Evolutionary conservation across 2,888 invertebrate species (phyloP).

Genomic region (Sarcophaga rosellei): DNA sequence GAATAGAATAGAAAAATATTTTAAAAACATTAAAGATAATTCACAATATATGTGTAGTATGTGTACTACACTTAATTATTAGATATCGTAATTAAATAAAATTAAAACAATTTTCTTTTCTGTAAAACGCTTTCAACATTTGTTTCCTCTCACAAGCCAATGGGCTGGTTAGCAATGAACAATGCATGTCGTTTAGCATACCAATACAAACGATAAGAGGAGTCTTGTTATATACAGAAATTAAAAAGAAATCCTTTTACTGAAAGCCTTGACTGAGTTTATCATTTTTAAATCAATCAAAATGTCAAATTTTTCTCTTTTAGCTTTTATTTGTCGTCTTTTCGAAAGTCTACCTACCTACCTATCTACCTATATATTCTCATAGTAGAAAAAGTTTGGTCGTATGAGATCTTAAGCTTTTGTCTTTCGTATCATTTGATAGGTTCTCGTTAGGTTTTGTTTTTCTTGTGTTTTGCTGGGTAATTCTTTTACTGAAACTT

Average conservation of each 20-base stretch:
- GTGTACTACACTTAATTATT: neutral
- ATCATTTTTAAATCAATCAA: slow-evolving; percentile 57
- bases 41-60: neutral
- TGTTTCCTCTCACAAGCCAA: too few relatives aligned
- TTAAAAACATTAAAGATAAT: neutral
- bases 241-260: slow-evolving; percentile 12
- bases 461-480: slow-evolving; percentile 4
- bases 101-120: too few relatives aligned
- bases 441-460: neutral
- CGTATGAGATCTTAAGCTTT: too few relatives aligned
- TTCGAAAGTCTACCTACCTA: neutral
- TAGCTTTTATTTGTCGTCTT: neutral
- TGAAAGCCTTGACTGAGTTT: slow-evolving; percentile 35
- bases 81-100: neutral
- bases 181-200: neutral
- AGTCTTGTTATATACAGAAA: neutral
- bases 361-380: neutral
- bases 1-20: too few relatives aligned
- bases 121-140: too few relatives aligned
- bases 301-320: slow-evolving; percentile 15
- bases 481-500: slow-evolving; percentile 5
- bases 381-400: too few relatives aligned
- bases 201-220: neutral
- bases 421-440: slow-evolving; percentile 21
- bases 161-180: too few relatives aligned